These are phyloP conservation scores for Dasysyrphus tricinctus DNA, from an alignment of 2,888 invertebrate species.

Conservation along the genomic window DNA sequence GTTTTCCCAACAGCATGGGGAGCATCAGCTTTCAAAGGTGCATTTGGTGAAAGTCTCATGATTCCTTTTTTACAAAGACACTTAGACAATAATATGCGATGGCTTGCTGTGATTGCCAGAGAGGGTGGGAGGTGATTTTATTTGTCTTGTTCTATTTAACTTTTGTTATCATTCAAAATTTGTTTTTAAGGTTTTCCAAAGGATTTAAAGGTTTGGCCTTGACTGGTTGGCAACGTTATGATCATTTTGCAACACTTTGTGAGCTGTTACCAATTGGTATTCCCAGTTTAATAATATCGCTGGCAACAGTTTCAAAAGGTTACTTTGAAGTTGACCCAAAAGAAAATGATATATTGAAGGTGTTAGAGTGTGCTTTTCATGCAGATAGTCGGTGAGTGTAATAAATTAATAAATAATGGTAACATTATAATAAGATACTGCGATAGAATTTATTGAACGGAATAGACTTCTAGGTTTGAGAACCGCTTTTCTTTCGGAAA, in stretches of 20 bases:
- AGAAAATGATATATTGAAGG: conserved; percentile 83
- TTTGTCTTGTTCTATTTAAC: neutral
- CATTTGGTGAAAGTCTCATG: conserved; percentile 88
- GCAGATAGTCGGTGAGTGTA: conserved; percentile 80
- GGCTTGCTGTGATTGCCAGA: conserved; percentile 87
- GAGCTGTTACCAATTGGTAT: conserved; percentile 87
- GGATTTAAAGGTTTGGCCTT: conserved; percentile 82
- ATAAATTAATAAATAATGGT: neutral
- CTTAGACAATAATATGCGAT: conserved; percentile 88
- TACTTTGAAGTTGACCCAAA: conserved; percentile 85
- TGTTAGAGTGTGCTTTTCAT: conserved; percentile 85
- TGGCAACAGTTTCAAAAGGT: conserved; percentile 86
- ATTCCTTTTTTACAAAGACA: conserved; percentile 88
- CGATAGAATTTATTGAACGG: too few species aligned
- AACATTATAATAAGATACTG: too few species aligned
- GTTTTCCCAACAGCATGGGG: conserved; percentile 89
- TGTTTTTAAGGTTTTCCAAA: conserved; percentile 79
- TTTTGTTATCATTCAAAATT: conserved; percentile 6
- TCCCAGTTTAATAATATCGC: conserved; percentile 86
- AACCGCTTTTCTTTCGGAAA: too few species aligned
- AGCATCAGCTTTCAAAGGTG: conserved; percentile 90
- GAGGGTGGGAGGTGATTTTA: conserved; percentile 84
- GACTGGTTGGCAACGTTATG: conserved; percentile 85
- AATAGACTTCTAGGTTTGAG: too few species aligned
- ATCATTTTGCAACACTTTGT: conserved; percentile 88